Conservation (phyloP, 2,888 invertebrate species). For the Cephus sareptanus region DNA sequence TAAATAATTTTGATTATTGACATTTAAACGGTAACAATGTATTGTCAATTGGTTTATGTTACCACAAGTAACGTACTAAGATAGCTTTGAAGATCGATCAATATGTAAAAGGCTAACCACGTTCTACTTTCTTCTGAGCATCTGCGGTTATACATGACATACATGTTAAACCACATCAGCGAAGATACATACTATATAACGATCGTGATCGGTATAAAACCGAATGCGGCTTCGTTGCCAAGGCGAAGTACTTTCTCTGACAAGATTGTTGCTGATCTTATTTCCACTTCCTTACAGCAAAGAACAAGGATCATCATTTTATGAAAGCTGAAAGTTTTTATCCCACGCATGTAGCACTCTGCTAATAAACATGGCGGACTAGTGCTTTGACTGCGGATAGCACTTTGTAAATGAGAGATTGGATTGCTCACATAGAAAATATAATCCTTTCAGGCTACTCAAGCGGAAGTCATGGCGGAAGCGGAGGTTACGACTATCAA, state of each 20-base stretch:
- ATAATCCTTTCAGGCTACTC: conserved; percentile 32
- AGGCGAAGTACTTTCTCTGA: conserved; percentile 28
- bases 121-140: conserved; percentile 47
- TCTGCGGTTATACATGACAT: conserved; percentile 48
- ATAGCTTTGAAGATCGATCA: neutral
- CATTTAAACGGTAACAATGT: neutral
- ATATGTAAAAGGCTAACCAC: conserved; percentile 25
- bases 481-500: conserved; percentile 37
- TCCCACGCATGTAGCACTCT: neutral
- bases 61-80: neutral
- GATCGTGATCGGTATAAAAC: conserved; percentile 6
- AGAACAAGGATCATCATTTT: neutral
- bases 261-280: conserved; percentile 1
- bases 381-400: neutral
- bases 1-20: neutral
- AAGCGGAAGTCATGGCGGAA: conserved; percentile 24
- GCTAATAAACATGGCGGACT: neutral
- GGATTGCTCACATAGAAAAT: neutral
- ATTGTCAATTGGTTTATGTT: neutral
- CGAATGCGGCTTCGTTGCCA: conserved; percentile 20
- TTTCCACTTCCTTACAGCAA: neutral
- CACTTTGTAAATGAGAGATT: neutral
- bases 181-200: conserved; percentile 12
- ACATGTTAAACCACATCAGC: conserved; percentile 43
- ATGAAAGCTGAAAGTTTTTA: neutral